phyloP scores from a whole-genome alignment of 2,113 vertebrate genomes.

The Rafetus swinhoei region DNA sequence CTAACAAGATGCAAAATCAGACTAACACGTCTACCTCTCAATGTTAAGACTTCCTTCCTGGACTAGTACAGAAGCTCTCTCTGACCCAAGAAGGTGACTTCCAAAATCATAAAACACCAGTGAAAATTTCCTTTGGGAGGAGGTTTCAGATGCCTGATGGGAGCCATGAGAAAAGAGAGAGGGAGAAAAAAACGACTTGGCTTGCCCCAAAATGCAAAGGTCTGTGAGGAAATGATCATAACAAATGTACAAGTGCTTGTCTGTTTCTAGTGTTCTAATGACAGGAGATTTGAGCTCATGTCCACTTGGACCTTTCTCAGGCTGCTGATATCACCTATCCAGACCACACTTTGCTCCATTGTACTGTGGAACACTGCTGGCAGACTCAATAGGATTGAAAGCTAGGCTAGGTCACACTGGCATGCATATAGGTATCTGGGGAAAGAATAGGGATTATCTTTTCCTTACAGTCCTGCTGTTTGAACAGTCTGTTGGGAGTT shows the following conservation, averaged over 20 bases:
- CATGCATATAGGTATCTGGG: neutral
- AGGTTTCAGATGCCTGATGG: neutral
- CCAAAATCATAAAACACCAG: neutral
- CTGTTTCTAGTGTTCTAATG: neutral
- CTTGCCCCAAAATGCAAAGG: neutral
- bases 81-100: neutral
- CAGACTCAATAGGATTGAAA: neutral
- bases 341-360: neutral
- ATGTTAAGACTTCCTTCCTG: neutral
- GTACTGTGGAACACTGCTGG: neutral
- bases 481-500: neutral
- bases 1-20: no score
- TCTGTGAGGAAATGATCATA: neutral
- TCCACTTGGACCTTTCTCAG: neutral
- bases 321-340: neutral
- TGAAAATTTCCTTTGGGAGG: neutral
- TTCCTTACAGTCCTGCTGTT: neutral
- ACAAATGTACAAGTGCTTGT: neutral
- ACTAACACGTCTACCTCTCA: neutral
- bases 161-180: neutral
- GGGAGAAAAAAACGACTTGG: accelerated
- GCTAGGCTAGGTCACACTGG: neutral
- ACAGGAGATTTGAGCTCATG: neutral
- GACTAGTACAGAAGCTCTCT: neutral
- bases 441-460: neutral